Evolutionary conservation across 2,888 invertebrate genomes (phyloP).

Genomic region (Sphecodes monilicornis): DNA sequence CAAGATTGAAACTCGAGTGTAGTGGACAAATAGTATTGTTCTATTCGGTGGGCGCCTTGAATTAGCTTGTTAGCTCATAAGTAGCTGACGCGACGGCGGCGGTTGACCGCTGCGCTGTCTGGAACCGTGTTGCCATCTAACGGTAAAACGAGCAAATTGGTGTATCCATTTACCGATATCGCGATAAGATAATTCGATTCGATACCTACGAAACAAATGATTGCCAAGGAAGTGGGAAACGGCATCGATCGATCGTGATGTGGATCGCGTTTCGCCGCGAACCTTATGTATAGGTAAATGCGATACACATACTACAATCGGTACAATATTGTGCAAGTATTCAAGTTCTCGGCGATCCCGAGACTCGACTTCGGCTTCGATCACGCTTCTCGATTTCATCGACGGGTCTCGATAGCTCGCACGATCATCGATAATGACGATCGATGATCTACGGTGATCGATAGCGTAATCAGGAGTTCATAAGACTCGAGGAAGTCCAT

Average conservation of each 20-base stretch:
- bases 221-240: not conserved
- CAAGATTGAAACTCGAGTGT: not conserved
- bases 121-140: slow-evolving; percentile 58
- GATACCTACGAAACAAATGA: not conserved
- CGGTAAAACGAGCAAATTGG: slow-evolving; percentile 22
- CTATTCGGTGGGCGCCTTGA: not conserved
- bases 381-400: slow-evolving; percentile 25
- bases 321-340: too few species aligned
- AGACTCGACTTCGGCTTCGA: not conserved
- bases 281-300: not conserved
- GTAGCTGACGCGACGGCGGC: not conserved
- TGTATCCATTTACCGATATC: not conserved
- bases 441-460: slow-evolving; percentile 83
- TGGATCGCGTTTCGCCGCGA: not conserved
- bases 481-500: slow-evolving; percentile 71
- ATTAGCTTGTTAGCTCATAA: not conserved
- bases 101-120: not conserved
- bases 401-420: slow-evolving; percentile 51
- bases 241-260: slow-evolving; percentile 9
- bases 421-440: slow-evolving; percentile 81
- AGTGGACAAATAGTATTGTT: not conserved
- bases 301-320: not conserved
- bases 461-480: slow-evolving; percentile 79
- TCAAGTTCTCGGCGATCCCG: not conserved
- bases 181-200: not conserved